phyloP scores from a whole-genome alignment of 2,888 invertebrate genomes.

The Mayetiola destructor region DNA sequence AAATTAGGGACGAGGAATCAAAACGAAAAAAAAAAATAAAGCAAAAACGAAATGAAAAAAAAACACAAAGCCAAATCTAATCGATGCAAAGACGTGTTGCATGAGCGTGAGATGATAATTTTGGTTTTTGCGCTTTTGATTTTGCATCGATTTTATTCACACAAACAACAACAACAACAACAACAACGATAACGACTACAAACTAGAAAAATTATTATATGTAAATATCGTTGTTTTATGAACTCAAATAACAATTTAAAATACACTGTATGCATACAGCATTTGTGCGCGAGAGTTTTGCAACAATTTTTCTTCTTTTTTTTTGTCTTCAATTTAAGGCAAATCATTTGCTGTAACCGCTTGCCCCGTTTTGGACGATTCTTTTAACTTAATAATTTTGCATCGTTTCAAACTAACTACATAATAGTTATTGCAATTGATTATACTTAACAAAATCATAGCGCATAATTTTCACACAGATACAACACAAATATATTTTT shows the following conservation, averaged over 20 bases:
- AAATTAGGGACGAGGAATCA: not conserved
- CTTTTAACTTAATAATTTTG: too few relatives aligned
- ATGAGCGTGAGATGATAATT: constrained; percentile 12
- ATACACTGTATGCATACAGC: too few relatives aligned
- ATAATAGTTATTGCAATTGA: constrained; percentile 6
- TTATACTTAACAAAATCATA: not conserved
- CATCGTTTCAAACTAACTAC: not conserved
- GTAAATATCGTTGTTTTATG: too few relatives aligned
- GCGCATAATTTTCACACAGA: constrained; percentile 2
- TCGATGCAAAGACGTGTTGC: too few relatives aligned
- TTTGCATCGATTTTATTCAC: not conserved
- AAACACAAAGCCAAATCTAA: not conserved
- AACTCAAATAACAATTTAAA: too few relatives aligned
- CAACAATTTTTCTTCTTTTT: not conserved
- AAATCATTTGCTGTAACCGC: too few relatives aligned
- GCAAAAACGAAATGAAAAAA: not conserved
- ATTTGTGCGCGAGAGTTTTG: too few relatives aligned
- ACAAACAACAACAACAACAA: not conserved
- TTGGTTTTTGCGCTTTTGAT: not conserved
- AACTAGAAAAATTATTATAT: too few relatives aligned
- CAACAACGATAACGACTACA: too few relatives aligned
- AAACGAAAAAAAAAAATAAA: not conserved
- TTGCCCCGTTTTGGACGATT: too few relatives aligned
- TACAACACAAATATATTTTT: too few relatives aligned
- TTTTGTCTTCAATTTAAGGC: not conserved